Evolutionary conservation across 92 coral and sea anemone genomes (phyloP).

Genomic region (Plumapathes pennacea): DNA sequence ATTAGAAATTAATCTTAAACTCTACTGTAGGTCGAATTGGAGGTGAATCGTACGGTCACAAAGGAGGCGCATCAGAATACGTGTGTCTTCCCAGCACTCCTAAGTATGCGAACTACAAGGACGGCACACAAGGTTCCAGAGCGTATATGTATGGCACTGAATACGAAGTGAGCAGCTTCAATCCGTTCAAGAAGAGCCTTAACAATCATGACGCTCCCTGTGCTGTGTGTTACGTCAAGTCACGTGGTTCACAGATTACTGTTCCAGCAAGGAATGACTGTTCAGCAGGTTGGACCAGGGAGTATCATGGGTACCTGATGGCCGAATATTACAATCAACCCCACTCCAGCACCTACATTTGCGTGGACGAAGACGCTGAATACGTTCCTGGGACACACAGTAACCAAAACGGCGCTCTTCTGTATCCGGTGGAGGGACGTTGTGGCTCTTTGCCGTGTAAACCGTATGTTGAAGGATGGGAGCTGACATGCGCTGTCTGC

Average conservation of each 20-base stretch:
- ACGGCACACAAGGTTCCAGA: not conserved
- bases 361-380: too few relatives aligned
- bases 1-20: too few relatives aligned
- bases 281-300: conserved; percentile 72
- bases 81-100: conserved; percentile 44
- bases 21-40: conserved; percentile 45
- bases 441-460: conserved; percentile 71
- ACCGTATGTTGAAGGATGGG: conserved; percentile 53
- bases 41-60: not conserved
- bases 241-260: conserved; percentile 66
- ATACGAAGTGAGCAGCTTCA: conserved; percentile 1
- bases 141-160: conserved; percentile 4
- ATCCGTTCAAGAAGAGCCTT: conserved; percentile 16
- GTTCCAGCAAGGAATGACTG: conserved; percentile 61
- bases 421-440: conserved; percentile 51
- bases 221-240: conserved; percentile 60
- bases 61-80: conserved; percentile 46
- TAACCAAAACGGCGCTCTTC: conserved; percentile 55
- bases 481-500: conserved; percentile 73
- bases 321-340: too few relatives aligned
- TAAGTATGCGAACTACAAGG: conserved; percentile 45
- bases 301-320: too few relatives aligned
- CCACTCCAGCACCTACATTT: too few relatives aligned
- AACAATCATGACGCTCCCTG: conserved; percentile 66
- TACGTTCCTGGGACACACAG: too few relatives aligned